These are phyloP conservation scores for Phycodurus eques DNA, from an alignment of 2,113 vertebrate species.

Conservation along the genomic window DNA sequence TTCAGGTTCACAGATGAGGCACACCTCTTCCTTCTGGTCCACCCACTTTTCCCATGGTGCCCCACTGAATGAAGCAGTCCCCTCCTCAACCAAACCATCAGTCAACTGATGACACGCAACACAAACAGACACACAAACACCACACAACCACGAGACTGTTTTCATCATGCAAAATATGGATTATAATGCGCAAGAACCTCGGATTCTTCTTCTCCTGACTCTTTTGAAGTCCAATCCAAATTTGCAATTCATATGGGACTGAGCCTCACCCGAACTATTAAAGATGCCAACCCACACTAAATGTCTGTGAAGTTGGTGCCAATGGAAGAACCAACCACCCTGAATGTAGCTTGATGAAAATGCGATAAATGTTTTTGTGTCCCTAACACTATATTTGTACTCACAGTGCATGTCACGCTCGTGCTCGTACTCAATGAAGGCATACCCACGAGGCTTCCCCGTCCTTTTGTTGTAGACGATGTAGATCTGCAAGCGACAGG, in stretches of 20 bases:
- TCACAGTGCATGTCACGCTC: conserved; percentile 96
- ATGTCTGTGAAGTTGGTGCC: background rate
- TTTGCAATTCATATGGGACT: background rate
- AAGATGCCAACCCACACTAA: conserved; percentile 1
- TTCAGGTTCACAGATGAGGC: conserved; percentile 56
- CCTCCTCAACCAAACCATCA: conserved; percentile 35
- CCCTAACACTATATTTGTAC: conserved; percentile 46
- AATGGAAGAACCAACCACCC: background rate
- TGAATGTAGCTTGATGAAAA: background rate
- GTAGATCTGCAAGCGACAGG: conserved; percentile 78
- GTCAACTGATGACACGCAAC: conserved; percentile 43
- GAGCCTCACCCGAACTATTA: background rate
- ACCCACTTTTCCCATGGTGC: conserved; percentile 28
- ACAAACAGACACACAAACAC: conserved; percentile 43
- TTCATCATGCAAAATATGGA: conserved; percentile 39
- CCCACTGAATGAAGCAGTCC: conserved; percentile 29
- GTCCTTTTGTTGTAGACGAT: conserved; percentile 93
- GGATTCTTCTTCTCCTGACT: background rate
- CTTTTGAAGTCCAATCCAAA: background rate
- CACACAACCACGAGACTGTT: conserved; percentile 30
- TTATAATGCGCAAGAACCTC: background rate
- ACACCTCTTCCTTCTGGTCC: conserved; percentile 27
- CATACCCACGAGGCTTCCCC: conserved; percentile 88
- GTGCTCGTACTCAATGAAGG: conserved; percentile 95
- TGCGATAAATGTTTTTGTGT: background rate